Conservation (phyloP, 2,113 vertebrate species). For the Aegithalos caudatus region DNA sequence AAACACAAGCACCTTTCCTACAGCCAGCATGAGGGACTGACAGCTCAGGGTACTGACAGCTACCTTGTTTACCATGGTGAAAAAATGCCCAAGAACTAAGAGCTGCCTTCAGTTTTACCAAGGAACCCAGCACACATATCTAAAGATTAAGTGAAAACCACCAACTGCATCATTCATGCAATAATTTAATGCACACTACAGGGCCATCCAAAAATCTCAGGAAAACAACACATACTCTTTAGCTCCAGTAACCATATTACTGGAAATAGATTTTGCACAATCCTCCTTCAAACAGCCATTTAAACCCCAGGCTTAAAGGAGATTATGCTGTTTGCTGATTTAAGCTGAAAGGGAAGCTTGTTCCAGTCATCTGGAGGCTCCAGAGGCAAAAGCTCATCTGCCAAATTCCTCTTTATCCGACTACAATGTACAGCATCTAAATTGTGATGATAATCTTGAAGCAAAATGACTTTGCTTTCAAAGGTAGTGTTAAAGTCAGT, state of each 20-base stretch:
- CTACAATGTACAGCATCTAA: constrained; percentile 61
- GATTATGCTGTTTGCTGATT: constrained; percentile 71
- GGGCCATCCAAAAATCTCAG: neutral
- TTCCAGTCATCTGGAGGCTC: constrained; percentile 55
- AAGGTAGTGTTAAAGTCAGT: constrained; percentile 11
- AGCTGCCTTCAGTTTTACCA: neutral
- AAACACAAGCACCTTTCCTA: neutral
- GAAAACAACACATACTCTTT: constrained; percentile 27
- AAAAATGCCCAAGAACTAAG: neutral
- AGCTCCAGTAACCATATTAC: constrained; percentile 59
- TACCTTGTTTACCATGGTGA: neutral
- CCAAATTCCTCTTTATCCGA: constrained; percentile 63
- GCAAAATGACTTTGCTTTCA: constrained; percentile 28
- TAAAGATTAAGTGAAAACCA: neutral
- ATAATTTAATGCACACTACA: constrained; percentile 19
- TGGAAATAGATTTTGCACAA: constrained; percentile 65
- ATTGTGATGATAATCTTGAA: constrained; percentile 50
- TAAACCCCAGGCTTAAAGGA: constrained; percentile 65
- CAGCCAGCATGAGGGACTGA: neutral
- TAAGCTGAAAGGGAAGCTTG: constrained; percentile 63
- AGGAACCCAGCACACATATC: neutral
- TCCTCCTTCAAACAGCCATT: constrained; percentile 66
- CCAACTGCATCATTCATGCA: neutral
- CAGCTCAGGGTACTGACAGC: neutral
- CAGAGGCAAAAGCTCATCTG: constrained; percentile 55